Evolutionary conservation across 2,888 invertebrate species (phyloP), one percentile per base, ranked within the genome.

Genomic region (Zygaena filipendulae): DNA sequence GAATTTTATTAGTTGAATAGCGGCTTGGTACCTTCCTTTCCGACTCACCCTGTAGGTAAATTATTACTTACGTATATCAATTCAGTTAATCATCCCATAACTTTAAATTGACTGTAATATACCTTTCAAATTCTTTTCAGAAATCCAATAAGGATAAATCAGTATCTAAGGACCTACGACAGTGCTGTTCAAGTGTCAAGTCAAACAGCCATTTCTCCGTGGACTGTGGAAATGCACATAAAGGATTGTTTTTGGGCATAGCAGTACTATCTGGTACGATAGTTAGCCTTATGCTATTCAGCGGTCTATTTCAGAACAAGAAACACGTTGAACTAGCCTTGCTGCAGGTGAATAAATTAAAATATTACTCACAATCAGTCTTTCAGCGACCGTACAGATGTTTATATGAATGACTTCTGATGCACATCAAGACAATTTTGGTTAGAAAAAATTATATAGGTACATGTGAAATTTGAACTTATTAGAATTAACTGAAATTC

Each of bases 171-270:
- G 52, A 52, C 13, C 21, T 35, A 4, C 42, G 40, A 8, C 59
- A 59, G 28, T 67, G 69, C 36, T 67, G 69, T 30, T 46, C 49
- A 2, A 56, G 63, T 27, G 44, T 59, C 4, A 75, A 69, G 38
- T 67, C 74, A 11, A 70, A 60, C 43, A 80, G 70, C 45, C 84
- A 84, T 45, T 86, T 85, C 59, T 84, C 84, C 1, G 85, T 90
- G 22, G 90, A 91, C 69, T 91, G 90, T 58, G 85, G 87, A 21
- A 86, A 85, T 40, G 86, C 90, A 7, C 88, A 88, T 54, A 86
- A 86, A 69, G 74, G 91, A 48, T 70, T 91, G 58, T 84, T 82
- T 45, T 58, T 70, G 61, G 82, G 89, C 3, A 84, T 90, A 25
- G 72, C 87, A 6, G 81, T 87, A 8, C 77, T 90, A 3, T 87